phyloP scores from a whole-genome alignment of 2,888 invertebrate genomes.

The Mantis religiosa region DNA sequence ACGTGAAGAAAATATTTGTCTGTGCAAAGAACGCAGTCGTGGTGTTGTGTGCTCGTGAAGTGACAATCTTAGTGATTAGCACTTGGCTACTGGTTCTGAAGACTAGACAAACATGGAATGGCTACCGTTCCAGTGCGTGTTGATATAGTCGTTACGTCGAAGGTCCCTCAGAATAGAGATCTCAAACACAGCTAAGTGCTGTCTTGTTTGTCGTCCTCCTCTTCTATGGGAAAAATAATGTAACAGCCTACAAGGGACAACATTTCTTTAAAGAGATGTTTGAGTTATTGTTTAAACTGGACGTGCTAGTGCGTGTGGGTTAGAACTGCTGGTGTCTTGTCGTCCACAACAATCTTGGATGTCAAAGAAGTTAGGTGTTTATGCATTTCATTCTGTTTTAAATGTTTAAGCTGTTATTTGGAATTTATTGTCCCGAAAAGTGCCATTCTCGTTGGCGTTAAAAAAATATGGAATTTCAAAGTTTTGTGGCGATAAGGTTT shows the following conservation, averaged over 20 bases:
- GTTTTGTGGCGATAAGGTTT: too few relatives aligned
- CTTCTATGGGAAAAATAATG: neutral
- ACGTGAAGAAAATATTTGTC: too few relatives aligned
- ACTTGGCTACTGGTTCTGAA: neutral
- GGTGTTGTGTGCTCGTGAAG: neutral
- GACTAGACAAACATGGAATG: neutral
- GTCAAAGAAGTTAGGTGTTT: neutral
- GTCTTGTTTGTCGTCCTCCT: neutral
- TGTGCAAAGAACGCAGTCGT: neutral
- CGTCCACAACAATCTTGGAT: neutral
- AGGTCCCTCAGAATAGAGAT: neutral
- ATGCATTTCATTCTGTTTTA: neutral
- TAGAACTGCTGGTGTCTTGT: too few relatives aligned
- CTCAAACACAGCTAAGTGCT: neutral
- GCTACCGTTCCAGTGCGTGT: neutral
- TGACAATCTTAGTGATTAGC: neutral
- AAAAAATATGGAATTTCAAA: too few relatives aligned
- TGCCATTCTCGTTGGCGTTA: too few relatives aligned
- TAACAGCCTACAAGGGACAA: neutral
- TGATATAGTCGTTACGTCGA: neutral
- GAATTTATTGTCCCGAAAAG: too few relatives aligned
- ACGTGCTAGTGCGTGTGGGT: neutral
- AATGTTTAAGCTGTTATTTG: neutral
- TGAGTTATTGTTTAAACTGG: neutral
- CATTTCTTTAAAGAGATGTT: neutral